Percentiles rank a stretch among this genome's conserved stretches.
Conservation (phyloP, 2,888 invertebrate genomes). For the Tolmerus cingulatus region DNA sequence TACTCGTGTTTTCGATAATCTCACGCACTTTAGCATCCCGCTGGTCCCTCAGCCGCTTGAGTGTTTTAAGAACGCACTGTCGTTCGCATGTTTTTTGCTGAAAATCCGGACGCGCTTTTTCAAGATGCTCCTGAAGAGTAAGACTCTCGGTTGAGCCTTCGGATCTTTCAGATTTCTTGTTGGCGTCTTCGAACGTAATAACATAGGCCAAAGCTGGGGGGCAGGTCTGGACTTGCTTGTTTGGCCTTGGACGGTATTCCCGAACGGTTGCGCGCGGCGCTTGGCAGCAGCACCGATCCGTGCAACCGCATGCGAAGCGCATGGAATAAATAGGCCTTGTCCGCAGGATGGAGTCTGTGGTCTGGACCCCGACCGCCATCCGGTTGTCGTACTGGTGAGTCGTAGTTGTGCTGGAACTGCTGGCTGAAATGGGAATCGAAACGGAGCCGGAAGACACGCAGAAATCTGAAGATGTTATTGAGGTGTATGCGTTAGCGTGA, state of each 20-base stretch:
- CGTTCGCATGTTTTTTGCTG: slow-evolving; percentile 65
- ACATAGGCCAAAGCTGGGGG: slow-evolving; percentile 59
- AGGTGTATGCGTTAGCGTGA: slow-evolving; percentile 44
- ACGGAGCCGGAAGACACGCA: slow-evolving; percentile 60
- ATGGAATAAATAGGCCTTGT: slow-evolving; percentile 52
- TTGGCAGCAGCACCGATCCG: background rate
- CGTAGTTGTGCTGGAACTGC: slow-evolving; percentile 56
- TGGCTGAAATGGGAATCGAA: slow-evolving; percentile 59
- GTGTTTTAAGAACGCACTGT: slow-evolving; percentile 57
- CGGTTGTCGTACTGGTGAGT: slow-evolving; percentile 61
- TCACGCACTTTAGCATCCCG: slow-evolving; percentile 57
- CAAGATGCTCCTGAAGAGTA: slow-evolving; percentile 74
- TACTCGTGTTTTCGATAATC: slow-evolving; percentile 55
- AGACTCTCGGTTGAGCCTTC: slow-evolving; percentile 55
- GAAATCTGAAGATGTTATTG: slow-evolving; percentile 55
- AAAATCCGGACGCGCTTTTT: slow-evolving; percentile 75
- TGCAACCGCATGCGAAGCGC: slow-evolving; percentile 13
- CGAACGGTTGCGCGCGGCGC: slow-evolving; percentile 14
- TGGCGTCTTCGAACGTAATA: slow-evolving; percentile 55
- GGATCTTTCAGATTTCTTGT: background rate
- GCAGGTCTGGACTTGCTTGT: slow-evolving; percentile 56
- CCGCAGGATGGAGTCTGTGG: slow-evolving; percentile 53
- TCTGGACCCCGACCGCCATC: slow-evolving; percentile 54
- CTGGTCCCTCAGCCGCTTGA: slow-evolving; percentile 56
- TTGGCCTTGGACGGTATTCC: slow-evolving; percentile 42